Evolutionary conservation across 2,888 invertebrate species (phyloP), one percentile per base, ranked within the genome.

Genomic region (Tenthredo distinguenda): DNA sequence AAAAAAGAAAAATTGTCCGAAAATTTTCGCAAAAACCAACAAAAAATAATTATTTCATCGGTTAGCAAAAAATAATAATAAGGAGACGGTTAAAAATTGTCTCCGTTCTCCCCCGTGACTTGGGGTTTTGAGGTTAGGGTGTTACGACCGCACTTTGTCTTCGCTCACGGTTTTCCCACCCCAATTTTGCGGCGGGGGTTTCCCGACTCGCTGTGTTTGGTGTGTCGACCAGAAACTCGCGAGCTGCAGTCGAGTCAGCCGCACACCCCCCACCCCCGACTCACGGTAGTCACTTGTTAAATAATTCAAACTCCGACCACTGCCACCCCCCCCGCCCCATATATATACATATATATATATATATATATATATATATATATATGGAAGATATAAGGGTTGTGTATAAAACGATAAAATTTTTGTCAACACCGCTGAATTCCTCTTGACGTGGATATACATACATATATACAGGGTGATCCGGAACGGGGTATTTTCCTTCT

Each of bases 241-340:
- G 15, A 43, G 40, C 43, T 43, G 43, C 71, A 72, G 40, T 15
- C n/a, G 37, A 18, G 26, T 62, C 62, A 26, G 62, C 62, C 55
- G 26, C 55, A 55, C 2, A n/a, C 6, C 55, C n/a, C 15, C 5
- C n/a, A 18, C 55, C 26, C 26, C 26, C 7, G 1, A 18, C 68
- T 31, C 18, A 9, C 43, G n/a, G 71, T 74, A 74, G 72, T 74
- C 81, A 81, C 62, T 81, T 40, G 81, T 40, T 81, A 81, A 81
- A 81, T 81, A 81, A 81, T 81, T 81, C 81, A 62, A 37, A 81
- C 40, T 34, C 68, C 31, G 34, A 68, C 34, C 12, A 68, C 71
- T 15, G 5, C 77, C 3, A 18, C 62, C 62, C 47, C 18, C 74
- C 43, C 4, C n/a, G n/a, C n/a, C n/a, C n/a, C n/a, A n/a, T n/a